Percentiles rank a stretch among this genome's conserved stretches.
These are phyloP conservation scores for Drosophila leonis DNA, from an alignment of 2,888 invertebrate genomes.

Conservation along the genomic window DNA sequence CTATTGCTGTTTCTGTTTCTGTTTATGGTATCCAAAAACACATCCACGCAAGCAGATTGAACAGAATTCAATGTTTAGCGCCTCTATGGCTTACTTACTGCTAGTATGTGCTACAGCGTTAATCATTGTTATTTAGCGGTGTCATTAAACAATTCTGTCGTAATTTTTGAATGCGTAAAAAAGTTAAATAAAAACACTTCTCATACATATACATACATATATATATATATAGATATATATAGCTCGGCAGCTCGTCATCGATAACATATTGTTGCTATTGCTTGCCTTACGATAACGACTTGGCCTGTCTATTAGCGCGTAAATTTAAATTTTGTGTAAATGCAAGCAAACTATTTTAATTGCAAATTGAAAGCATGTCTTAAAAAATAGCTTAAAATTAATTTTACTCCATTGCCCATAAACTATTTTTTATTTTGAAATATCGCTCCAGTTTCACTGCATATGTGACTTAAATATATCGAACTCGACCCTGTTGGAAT, in stretches of 20 bases:
- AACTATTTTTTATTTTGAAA: not conserved
- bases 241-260: conserved; percentile 65
- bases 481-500: not conserved
- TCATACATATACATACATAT: conserved; percentile 44
- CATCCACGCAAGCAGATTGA: conserved; percentile 58
- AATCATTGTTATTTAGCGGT: conserved; percentile 34
- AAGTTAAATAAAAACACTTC: conserved; percentile 68
- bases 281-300: conserved; percentile 26
- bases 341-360: not conserved
- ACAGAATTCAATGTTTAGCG: conserved; percentile 6
- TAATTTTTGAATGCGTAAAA: conserved; percentile 44
- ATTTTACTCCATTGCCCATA: not conserved
- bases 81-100: conserved; percentile 40
- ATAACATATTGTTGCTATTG: conserved; percentile 42
- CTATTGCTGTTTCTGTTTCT: conserved; percentile 44
- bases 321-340: not conserved
- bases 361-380: too few relatives aligned
- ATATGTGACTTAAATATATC: not conserved
- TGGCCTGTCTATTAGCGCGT: conserved; percentile 1
- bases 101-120: conserved; percentile 9
- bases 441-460: conserved; percentile 8
- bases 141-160: conserved; percentile 12
- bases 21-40: conserved; percentile 39
- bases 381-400: not conserved
- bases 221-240: conserved; percentile 20